Evolutionary conservation across 2,113 vertebrate species (phyloP).

Genomic region (Lycaon pictus): DNA sequence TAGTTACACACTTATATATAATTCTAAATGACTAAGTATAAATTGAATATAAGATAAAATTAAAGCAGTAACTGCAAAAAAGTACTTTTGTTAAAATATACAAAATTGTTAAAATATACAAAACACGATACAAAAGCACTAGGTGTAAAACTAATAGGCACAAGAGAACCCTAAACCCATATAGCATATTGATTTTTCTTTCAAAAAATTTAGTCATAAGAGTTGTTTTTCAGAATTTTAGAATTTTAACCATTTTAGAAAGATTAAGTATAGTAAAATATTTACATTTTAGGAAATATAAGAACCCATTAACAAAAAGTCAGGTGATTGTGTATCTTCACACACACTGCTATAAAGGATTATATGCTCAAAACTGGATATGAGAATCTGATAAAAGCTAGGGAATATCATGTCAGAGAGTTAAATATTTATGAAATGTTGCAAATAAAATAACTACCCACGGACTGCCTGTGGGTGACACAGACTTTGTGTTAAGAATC

Average conservation of each 20-base stretch:
- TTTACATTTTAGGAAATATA: slow-evolving; percentile 38
- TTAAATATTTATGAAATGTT: slow-evolving; percentile 51
- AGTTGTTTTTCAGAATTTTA: neutral
- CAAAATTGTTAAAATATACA: neutral
- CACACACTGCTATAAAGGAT: neutral
- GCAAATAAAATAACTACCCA: slow-evolving; percentile 29
- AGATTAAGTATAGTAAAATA: neutral
- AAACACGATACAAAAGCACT: neutral
- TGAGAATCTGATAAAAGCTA: neutral
- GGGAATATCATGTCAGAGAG: neutral
- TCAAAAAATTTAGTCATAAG: neutral
- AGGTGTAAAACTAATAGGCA: neutral
- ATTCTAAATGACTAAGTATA: slow-evolving; percentile 19
- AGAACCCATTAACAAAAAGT: neutral
- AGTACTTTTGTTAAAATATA: neutral
- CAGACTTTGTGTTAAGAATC: neutral
- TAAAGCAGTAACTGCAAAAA: neutral
- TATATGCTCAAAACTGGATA: neutral
- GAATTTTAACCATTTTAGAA: neutral
- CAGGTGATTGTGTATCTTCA: neutral
- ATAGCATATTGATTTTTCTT: neutral
- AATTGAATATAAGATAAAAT: slow-evolving; percentile 20
- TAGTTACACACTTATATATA: neutral
- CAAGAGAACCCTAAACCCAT: neutral
- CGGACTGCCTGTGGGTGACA: neutral